phyloP scores from a whole-genome alignment of 2,888 invertebrate genomes.

The Xestia c-nigrum region DNA sequence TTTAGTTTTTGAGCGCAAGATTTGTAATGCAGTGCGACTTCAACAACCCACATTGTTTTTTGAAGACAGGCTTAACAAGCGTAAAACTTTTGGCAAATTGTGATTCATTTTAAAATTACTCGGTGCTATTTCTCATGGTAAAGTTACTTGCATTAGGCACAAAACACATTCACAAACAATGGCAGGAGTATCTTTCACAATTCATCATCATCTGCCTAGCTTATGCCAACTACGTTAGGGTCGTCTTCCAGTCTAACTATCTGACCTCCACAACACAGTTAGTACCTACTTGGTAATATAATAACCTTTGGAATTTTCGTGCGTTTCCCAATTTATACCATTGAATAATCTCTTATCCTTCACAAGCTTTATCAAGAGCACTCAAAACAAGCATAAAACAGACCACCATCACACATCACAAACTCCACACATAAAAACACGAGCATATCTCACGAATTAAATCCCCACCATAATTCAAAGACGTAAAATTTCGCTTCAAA shows the following conservation, averaged over 20 bases:
- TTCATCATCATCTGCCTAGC: not conserved
- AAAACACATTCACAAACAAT: not conserved
- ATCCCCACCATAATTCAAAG: conserved; percentile 50
- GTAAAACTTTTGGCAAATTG: not conserved
- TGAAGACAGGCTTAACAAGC: not conserved
- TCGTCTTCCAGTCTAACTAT: not conserved
- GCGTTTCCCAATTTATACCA: not conserved
- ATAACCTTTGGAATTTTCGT: not conserved
- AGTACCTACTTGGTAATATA: not conserved
- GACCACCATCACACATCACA: conserved; percentile 47
- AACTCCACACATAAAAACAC: conserved; percentile 38
- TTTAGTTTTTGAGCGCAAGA: not conserved
- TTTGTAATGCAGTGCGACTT: not conserved
- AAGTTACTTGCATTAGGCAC: not conserved
- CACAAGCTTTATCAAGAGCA: conserved; percentile 21
- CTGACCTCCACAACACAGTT: not conserved
- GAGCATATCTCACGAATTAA: conserved; percentile 48
- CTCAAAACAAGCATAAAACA: conserved; percentile 19
- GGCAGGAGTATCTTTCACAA: not conserved
- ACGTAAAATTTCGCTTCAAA: conserved; percentile 58
- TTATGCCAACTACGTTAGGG: not conserved
- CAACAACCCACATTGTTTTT: not conserved
- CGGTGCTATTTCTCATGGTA: not conserved
- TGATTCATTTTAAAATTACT: not conserved
- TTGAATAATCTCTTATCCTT: not conserved